phyloP scores from a whole-genome alignment of 2,797 vertebrate species.

The Pseudochirops corinnae region DNA sequence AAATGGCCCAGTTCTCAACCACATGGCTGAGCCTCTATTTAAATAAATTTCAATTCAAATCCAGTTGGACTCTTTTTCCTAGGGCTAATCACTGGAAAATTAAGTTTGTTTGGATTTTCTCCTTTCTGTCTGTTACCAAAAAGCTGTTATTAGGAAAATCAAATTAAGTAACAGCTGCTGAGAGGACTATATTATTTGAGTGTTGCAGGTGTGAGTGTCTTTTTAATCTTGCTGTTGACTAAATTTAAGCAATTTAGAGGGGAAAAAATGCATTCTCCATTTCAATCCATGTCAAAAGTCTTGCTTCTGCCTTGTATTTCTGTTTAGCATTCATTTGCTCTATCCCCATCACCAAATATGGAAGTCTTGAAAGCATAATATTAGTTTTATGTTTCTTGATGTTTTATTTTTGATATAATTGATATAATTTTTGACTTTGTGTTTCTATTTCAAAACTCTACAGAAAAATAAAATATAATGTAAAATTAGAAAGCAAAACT shows the following conservation, averaged over 20 bases:
- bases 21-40: background rate
- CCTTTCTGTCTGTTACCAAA: constrained; percentile 74
- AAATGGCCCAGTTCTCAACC: background rate
- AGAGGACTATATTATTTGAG: constrained; percentile 63
- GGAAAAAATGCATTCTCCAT: constrained; percentile 64
- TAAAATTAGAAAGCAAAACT: constrained; percentile 57
- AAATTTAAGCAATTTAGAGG: constrained; percentile 73
- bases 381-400: constrained; percentile 17
- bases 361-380: constrained; percentile 38
- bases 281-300: constrained; percentile 76
- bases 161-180: constrained; percentile 81
- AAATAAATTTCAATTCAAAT: constrained; percentile 30
- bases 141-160: constrained; percentile 81
- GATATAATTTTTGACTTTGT: constrained; percentile 39
- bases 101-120: constrained; percentile 79
- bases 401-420: constrained; percentile 13
- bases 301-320: constrained; percentile 64
- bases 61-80: constrained; percentile 42
- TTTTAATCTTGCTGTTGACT: constrained; percentile 72
- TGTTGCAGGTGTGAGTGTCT: constrained; percentile 75
- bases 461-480: constrained; percentile 53
- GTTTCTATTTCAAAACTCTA: constrained; percentile 46
- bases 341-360: constrained; percentile 40
- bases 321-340: constrained; percentile 66
- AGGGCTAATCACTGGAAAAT: constrained; percentile 70